Percentiles rank a stretch among this genome's conserved stretches.
Evolutionary conservation across 2,888 invertebrate genomes (phyloP).

Genomic region (Sinotaia quadrata): DNA sequence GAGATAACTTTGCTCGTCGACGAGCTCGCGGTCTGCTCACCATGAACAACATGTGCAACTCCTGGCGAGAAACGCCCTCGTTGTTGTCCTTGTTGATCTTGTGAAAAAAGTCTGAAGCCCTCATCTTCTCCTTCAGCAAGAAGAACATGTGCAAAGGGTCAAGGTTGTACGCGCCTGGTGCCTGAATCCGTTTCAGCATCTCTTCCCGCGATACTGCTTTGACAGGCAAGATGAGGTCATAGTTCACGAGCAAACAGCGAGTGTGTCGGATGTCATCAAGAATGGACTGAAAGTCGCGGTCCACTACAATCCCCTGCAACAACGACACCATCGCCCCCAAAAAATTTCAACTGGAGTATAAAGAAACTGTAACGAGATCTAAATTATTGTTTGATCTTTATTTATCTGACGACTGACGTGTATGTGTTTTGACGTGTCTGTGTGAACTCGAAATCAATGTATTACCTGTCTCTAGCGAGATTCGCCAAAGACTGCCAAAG

Average conservation of each 20-base stretch:
- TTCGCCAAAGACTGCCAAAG: too few relatives aligned
- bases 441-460: too few relatives aligned
- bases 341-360: too few relatives aligned
- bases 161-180: constrained; percentile 56
- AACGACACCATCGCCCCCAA: too few relatives aligned
- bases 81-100: constrained; percentile 62
- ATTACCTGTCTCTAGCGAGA: too few relatives aligned
- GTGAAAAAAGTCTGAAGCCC: constrained; percentile 62
- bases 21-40: too few relatives aligned
- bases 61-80: constrained; percentile 54
- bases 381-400: too few relatives aligned
- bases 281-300: constrained; percentile 58
- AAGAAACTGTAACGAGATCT: too few relatives aligned
- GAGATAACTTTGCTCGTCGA: not conserved
- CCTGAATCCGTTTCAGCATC: constrained; percentile 51
- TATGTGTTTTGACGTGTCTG: too few relatives aligned
- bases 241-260: constrained; percentile 53
- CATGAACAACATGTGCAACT: constrained; percentile 54
- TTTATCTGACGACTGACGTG: too few relatives aligned
- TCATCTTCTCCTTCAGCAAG: constrained; percentile 61
- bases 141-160: constrained; percentile 64
- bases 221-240: constrained; percentile 58
- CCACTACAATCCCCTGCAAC: constrained; percentile 64
- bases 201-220: constrained; percentile 45
- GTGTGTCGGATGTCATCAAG: constrained; percentile 51